phyloP scores from a whole-genome alignment of 2,888 invertebrate species.

The Lasioglossum villosulum region DNA sequence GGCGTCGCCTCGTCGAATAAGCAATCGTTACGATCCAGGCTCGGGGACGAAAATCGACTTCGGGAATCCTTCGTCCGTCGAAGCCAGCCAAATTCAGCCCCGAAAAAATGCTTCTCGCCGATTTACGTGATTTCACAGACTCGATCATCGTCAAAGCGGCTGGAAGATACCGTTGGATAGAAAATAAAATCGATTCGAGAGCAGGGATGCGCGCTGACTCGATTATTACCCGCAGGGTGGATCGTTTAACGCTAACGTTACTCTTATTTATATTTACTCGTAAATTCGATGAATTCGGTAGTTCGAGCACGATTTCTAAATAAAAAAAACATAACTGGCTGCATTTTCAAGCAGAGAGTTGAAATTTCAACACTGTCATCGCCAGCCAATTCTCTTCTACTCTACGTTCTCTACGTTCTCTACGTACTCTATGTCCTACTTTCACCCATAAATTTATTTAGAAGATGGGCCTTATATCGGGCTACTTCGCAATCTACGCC shows the following conservation, averaged over 20 bases:
- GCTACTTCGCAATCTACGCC: too few relatives aligned
- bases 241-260: neutral
- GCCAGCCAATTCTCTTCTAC: too few relatives aligned
- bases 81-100: constrained; percentile 28
- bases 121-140: constrained; percentile 66
- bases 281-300: neutral
- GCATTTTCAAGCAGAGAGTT: neutral
- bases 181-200: constrained; percentile 61
- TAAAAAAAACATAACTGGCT: neutral
- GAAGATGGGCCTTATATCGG: too few relatives aligned
- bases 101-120: constrained; percentile 56
- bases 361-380: too few relatives aligned
- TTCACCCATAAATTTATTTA: too few relatives aligned
- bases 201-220: constrained; percentile 37
- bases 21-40: constrained; percentile 67
- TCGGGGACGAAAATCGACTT: constrained; percentile 63
- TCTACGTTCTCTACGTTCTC: too few relatives aligned
- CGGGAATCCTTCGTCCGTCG: constrained; percentile 29
- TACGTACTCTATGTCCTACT: too few relatives aligned
- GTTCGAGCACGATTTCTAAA: neutral
- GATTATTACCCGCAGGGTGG: constrained; percentile 26
- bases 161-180: constrained; percentile 36
- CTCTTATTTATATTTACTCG: neutral
- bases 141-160: constrained; percentile 57
- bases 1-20: constrained; percentile 63